Evolutionary conservation across 1,140 invertebrate species (phyloP), one percentile per base, ranked within the genome.

Genomic region (Tetramorium parvispinum): DNA sequence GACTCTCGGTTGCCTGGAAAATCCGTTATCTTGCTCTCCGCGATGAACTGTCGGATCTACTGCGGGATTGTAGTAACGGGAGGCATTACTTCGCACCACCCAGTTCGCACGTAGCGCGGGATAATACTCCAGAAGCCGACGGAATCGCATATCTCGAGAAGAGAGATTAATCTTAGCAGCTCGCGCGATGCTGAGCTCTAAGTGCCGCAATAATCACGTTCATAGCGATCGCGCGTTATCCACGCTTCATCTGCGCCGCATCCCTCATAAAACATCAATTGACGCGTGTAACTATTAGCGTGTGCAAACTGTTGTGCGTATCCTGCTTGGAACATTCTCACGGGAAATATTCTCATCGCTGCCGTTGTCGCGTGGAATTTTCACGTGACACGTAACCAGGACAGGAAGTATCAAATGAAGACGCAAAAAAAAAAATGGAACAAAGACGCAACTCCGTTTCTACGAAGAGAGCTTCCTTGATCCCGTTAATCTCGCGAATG

Each of bases 401-500:
- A 68, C 46, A 27, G 27, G 13, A 66, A 78, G 16, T 8, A 21
- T 16, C 11, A 13, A 18, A 37, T 2, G 24, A 37, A 8, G 32
- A 27, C 5, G 46, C 16, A 37, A 46, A 73, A 32, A 32, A 32
- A 32, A 32, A 18, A 13, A 5, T 18, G 65, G 18, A 18, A 75
- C 43, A 1, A 73, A 73, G n/a, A 83, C 18, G 24, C 59, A 46
- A 59, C 11, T 73, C 13, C 24, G 6, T 53, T 59, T 49, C 37
- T 24, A 59, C n/a, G 51, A 21, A 55, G 27, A 66, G n/a, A 88
- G 46, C 77, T 86, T 70, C 63, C 76, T 73, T 46, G 57, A 85
- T 78, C 57, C 83, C 82, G 88, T 88, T 89, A 88, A 46, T 81
- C 59, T 75, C 13, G 59, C 71, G 43, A 51, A 8, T 32, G 51